Conservation (phyloP, 2,113 vertebrate species). For the Cavia porcellus region DNA sequence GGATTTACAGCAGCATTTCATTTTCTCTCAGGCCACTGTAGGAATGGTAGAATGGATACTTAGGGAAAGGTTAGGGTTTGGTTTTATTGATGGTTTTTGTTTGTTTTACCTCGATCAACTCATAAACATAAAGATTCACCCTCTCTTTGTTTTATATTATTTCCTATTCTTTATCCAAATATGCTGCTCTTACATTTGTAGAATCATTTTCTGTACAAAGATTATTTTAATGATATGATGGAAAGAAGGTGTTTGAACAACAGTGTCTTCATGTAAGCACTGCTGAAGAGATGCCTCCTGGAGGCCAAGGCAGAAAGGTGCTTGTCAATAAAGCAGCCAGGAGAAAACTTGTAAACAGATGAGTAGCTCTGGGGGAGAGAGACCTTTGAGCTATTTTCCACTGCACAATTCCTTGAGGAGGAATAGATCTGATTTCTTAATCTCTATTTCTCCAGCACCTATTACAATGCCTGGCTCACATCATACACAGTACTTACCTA, state of each 20-base stretch:
- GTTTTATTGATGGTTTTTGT: neutral
- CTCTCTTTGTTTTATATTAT: neutral
- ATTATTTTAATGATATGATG: neutral
- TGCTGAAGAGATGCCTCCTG: neutral
- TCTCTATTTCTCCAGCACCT: neutral
- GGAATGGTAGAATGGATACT: neutral
- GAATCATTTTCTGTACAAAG: neutral
- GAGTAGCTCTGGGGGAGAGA: neutral
- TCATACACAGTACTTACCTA: neutral
- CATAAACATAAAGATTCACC: neutral
- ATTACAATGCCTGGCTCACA: neutral
- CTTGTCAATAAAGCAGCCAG: neutral
- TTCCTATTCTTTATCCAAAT: neutral
- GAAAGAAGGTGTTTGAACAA: neutral
- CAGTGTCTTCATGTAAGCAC: neutral
- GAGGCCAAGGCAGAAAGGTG: neutral
- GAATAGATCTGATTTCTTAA: neutral
- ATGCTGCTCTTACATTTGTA: no score
- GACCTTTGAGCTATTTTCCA: neutral
- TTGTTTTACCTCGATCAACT: neutral
- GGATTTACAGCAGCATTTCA: neutral
- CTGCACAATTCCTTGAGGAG: neutral
- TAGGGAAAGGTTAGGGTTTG: neutral
- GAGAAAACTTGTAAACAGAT: neutral
- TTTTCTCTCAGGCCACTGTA: neutral